phyloP scores from a whole-genome alignment of 2,797 vertebrate genomes.

The Orestias chungarensis region DNA sequence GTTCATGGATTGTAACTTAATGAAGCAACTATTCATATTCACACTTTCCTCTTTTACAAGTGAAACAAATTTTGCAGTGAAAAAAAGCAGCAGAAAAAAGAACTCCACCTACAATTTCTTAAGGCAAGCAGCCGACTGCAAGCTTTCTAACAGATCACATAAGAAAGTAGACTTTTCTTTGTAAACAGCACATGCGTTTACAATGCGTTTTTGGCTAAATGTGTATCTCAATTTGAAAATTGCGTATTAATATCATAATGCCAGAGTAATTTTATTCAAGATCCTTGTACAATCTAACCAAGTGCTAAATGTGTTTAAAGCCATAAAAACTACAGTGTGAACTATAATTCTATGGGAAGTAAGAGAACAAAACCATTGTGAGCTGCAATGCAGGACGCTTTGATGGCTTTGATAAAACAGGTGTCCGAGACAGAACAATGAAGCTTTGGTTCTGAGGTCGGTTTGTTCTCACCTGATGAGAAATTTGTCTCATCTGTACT shows the following conservation, averaged over 20 bases:
- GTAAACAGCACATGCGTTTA: not conserved
- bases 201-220: not conserved
- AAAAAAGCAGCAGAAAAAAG: not conserved
- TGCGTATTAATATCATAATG: not conserved
- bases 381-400: slow-evolving; percentile 9
- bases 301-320: slow-evolving; percentile 25
- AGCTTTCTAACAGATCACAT: not conserved
- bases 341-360: not conserved
- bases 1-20: not conserved
- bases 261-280: not conserved
- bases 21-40: not conserved
- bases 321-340: not conserved
- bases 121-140: not conserved
- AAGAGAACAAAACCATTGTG: slow-evolving; percentile 19
- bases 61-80: not conserved
- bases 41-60: not conserved
- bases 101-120: not conserved
- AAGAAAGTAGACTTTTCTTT: not conserved
- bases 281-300: not conserved
- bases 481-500: slow-evolving; percentile 3
- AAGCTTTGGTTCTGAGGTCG: slow-evolving; percentile 18
- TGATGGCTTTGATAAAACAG: slow-evolving; percentile 22
- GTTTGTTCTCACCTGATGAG: slow-evolving; percentile 7
- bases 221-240: not conserved
- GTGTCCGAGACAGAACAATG: slow-evolving; percentile 16